Conservation (phyloP, 1,140 invertebrate species). For the Nasonia longicornis region DNA sequence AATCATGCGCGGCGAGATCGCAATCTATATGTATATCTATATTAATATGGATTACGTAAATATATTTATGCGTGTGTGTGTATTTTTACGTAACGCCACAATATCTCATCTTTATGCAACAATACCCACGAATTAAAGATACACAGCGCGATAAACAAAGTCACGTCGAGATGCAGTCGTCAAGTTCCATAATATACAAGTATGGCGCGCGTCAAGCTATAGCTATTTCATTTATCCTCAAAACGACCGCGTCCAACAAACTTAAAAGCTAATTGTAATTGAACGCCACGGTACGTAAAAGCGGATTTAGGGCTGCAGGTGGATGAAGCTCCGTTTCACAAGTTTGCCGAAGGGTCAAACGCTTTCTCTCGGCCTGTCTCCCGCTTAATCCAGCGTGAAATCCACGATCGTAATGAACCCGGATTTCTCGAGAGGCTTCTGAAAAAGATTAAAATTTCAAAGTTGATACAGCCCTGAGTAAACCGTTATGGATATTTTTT, state of each 20-base stretch:
- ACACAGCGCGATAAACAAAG: neutral
- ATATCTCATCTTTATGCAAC: neutral
- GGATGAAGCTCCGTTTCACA: constrained; percentile 32
- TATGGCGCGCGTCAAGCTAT: neutral
- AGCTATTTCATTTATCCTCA: constrained; percentile 27
- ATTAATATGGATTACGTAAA: neutral
- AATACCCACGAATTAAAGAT: neutral
- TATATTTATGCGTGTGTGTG: too few species aligned
- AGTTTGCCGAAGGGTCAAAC: constrained; percentile 15
- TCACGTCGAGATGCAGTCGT: neutral
- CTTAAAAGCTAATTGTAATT: constrained; percentile 35
- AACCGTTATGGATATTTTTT: neutral
- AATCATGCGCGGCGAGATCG: neutral
- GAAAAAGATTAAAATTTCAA: neutral
- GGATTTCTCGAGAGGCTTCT: neutral
- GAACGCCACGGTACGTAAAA: constrained; percentile 30
- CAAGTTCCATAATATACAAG: neutral
- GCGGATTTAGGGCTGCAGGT: constrained; percentile 26
- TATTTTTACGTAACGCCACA: neutral
- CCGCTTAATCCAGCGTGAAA: constrained; percentile 21
- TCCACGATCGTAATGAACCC: constrained; percentile 17
- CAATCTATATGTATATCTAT: neutral
- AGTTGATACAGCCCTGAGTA: neutral
- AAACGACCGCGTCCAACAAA: constrained; percentile 5
- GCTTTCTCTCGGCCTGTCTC: constrained; percentile 19